A percentile compares a stretch with the other conserved stretches of the same genome.
Evolutionary conservation across 2,888 invertebrate genomes (phyloP).

Genomic region (Caenorhabditis macrosperma): DNA sequence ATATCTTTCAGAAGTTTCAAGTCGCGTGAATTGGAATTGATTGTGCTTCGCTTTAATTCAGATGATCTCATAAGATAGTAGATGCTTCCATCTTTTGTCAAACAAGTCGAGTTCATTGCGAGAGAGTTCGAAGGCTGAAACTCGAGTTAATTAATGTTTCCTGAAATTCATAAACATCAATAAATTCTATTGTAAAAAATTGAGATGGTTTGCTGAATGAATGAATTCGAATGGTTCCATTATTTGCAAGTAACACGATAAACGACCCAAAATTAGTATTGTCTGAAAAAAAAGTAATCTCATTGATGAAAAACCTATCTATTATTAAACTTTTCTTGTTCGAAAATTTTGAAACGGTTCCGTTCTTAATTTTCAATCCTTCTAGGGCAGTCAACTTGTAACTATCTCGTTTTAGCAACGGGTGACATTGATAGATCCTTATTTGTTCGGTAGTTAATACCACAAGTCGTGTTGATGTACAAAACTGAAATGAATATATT

Average conservation of each 20-base stretch:
- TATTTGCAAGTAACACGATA: slow-evolving; percentile 25
- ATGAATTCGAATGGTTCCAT: slow-evolving; percentile 42
- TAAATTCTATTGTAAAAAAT: slow-evolving; percentile 4
- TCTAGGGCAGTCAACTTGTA: slow-evolving; percentile 48
- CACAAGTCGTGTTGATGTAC: slow-evolving; percentile 26
- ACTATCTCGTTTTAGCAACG: slow-evolving; percentile 16
- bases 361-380: slow-evolving; percentile 40
- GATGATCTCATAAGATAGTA: slow-evolving; percentile 35
- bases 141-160: no score
- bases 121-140: slow-evolving; percentile 30
- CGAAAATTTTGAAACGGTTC: slow-evolving; percentile 10
- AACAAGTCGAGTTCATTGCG: slow-evolving; percentile 34
- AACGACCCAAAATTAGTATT: slow-evolving; percentile 14
- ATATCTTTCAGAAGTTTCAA: background rate
- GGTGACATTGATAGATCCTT: slow-evolving; percentile 30
- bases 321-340: slow-evolving; percentile 33
- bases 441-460: slow-evolving; percentile 45
- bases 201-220: slow-evolving; percentile 14
- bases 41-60: slow-evolving; percentile 21
- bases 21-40: slow-evolving; percentile 7
- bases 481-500: slow-evolving; percentile 26
- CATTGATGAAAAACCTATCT: background rate
- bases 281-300: slow-evolving; percentile 20
- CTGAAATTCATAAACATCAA: slow-evolving; percentile 1
- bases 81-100: slow-evolving; percentile 29